Evolutionary conservation across 2,113 vertebrate species (phyloP).

Genomic region (Climacteris rufus): DNA sequence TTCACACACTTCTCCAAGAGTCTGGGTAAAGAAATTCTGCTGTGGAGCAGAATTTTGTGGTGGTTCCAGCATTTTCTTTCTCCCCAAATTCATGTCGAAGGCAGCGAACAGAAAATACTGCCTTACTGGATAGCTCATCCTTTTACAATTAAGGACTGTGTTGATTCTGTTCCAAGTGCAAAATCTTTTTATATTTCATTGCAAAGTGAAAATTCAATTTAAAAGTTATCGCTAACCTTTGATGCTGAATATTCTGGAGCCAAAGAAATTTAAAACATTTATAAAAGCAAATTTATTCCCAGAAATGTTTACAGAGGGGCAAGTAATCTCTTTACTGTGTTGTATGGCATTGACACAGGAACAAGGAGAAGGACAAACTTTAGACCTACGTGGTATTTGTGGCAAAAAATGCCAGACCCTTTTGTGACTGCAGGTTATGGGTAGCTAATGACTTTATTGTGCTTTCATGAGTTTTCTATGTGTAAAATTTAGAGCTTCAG

Average conservation of each 20-base stretch:
- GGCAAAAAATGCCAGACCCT: not conserved
- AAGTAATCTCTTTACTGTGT: not conserved
- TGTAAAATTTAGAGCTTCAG: not conserved
- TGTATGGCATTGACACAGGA: not conserved
- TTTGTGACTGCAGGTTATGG: not conserved
- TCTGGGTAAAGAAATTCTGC: not conserved
- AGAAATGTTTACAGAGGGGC: not conserved
- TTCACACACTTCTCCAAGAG: not conserved
- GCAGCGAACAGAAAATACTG: not conserved
- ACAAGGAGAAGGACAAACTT: not conserved
- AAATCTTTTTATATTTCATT: not conserved
- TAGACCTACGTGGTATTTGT: not conserved
- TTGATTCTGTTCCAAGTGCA: not conserved
- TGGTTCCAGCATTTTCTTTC: not conserved
- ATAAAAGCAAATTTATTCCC: not conserved
- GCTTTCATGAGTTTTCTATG: not conserved
- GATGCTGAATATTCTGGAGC: not conserved
- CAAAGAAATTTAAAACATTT: not conserved
- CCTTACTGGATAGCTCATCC: not conserved
- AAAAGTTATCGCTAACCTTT: not conserved
- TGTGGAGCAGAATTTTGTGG: not conserved
- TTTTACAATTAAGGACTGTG: not conserved
- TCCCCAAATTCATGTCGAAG: not conserved
- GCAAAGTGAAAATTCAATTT: not conserved
- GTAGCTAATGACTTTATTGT: not conserved